phyloP scores from a whole-genome alignment of 2,113 vertebrate species.

The Hippolais icterina region DNA sequence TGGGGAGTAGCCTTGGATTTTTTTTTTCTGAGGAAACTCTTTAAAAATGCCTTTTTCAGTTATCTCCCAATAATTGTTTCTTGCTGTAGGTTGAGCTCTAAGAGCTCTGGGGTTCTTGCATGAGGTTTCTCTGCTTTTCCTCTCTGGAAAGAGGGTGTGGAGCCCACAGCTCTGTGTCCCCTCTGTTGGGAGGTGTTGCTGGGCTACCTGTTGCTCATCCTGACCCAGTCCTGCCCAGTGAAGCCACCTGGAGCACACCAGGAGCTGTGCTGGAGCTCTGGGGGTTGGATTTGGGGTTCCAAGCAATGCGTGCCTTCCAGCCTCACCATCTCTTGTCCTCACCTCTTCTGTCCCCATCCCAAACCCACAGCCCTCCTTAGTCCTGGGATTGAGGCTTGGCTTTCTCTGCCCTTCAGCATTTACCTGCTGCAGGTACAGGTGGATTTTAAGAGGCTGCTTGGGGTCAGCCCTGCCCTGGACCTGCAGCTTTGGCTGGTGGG shows the following conservation, averaged over 20 bases:
- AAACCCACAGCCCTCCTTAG: neutral
- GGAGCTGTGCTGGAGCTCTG: neutral
- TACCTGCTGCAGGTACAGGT: neutral
- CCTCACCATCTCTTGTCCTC: neutral
- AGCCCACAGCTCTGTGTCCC: neutral
- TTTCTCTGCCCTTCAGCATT: neutral
- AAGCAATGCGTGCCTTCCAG: rapidly evolving
- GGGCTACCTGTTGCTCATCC: neutral
- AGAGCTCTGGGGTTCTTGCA: neutral
- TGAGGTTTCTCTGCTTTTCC: neutral
- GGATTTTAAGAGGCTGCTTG: neutral
- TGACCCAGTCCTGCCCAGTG: neutral
- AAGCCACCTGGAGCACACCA: neutral
- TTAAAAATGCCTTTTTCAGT: neutral
- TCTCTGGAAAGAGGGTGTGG: neutral
- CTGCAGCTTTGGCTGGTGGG: neutral
- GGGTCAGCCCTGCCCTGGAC: neutral
- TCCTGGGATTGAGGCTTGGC: neutral
- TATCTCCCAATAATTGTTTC: neutral
- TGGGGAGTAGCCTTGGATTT: neutral
- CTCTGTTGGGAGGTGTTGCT: neutral
- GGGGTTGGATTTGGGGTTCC: neutral
- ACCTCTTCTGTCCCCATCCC: neutral
- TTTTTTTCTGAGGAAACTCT: neutral
- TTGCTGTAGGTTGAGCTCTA: neutral